Conservation (phyloP, 2,797 vertebrate species). For the Sebastes matsubarae region DNA sequence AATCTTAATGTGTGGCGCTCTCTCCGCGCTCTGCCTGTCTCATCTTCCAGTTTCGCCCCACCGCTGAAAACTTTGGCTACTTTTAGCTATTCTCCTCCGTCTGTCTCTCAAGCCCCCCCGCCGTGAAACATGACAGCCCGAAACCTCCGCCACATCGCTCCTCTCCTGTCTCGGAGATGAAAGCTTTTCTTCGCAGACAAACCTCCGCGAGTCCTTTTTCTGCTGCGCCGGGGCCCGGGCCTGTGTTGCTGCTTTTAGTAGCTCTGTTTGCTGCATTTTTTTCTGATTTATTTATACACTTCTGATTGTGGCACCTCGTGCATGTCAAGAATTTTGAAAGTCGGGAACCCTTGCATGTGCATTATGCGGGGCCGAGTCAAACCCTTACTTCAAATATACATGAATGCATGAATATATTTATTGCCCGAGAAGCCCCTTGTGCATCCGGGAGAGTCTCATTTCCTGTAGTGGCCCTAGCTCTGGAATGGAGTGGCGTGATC, state of each 20-base stretch:
- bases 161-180: slow-evolving; percentile 66
- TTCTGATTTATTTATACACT: slow-evolving; percentile 78
- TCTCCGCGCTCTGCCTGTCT: slow-evolving; percentile 40
- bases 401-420: slow-evolving; percentile 76
- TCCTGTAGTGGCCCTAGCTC: slow-evolving; percentile 57
- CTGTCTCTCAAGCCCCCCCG: slow-evolving; percentile 53
- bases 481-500: slow-evolving; percentile 74
- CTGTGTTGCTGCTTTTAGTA: slow-evolving; percentile 57
- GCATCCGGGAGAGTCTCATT: slow-evolving; percentile 63
- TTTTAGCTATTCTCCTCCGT: slow-evolving; percentile 66
- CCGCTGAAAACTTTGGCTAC: slow-evolving; percentile 66
- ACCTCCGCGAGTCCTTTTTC: slow-evolving; percentile 51
- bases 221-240: neutral
- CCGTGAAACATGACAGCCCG: slow-evolving; percentile 75
- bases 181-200: slow-evolving; percentile 67
- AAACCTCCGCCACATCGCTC: slow-evolving; percentile 67
- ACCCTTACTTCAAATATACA: slow-evolving; percentile 72
- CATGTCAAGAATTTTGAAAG: slow-evolving; percentile 53
- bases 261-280: slow-evolving; percentile 59
- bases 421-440: slow-evolving; percentile 38
- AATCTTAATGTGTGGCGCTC: slow-evolving; percentile 27
- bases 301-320: slow-evolving; percentile 67
- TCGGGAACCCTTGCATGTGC: slow-evolving; percentile 51
- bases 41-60: slow-evolving; percentile 29
- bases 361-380: slow-evolving; percentile 60